Conservation (phyloP, 2,888 invertebrate genomes). For the Fragum sueziense region DNA sequence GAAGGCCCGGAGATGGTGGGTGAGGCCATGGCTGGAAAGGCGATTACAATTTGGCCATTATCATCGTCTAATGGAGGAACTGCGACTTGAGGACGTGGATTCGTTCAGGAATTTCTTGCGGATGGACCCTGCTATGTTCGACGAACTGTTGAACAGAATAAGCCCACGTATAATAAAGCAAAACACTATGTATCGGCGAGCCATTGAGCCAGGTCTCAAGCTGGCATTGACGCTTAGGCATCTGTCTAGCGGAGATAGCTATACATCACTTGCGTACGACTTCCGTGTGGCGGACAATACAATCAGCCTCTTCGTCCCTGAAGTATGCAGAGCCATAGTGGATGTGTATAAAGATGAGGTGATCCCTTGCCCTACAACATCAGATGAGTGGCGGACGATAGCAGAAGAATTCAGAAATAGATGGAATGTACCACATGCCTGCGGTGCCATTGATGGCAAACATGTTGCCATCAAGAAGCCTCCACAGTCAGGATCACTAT, state of each 20-base stretch:
- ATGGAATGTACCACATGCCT: slow-evolving; percentile 60
- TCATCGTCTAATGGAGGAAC: slow-evolving; percentile 8
- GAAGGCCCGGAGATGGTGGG: slow-evolving; percentile 19
- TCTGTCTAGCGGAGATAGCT: slow-evolving; percentile 20
- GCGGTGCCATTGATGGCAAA: slow-evolving; percentile 65
- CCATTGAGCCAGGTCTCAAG: slow-evolving; percentile 22
- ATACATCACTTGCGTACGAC: slow-evolving; percentile 4
- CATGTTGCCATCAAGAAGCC: slow-evolving; percentile 55
- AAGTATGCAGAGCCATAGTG: slow-evolving; percentile 20
- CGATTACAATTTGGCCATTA: slow-evolving; percentile 23
- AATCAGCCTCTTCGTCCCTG: not conserved
- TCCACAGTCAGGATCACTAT: slow-evolving; percentile 35
- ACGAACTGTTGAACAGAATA: slow-evolving; percentile 34
- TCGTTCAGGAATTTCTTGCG: slow-evolving; percentile 39
- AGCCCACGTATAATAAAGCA: slow-evolving; percentile 27
- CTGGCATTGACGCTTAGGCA: slow-evolving; percentile 25
- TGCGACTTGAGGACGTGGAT: slow-evolving; percentile 10
- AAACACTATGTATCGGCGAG: slow-evolving; percentile 12
- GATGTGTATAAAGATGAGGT: slow-evolving; percentile 39
- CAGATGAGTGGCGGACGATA: slow-evolving; percentile 50
- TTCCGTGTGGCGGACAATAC: slow-evolving; percentile 16
- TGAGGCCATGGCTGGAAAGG: slow-evolving; percentile 27
- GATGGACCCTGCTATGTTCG: slow-evolving; percentile 46
- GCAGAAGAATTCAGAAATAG: slow-evolving; percentile 41
- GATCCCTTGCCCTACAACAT: slow-evolving; percentile 32